These are phyloP conservation scores for Choloepus hoffmanni DNA, from an alignment of 2,113 vertebrate genomes.

Conservation along the genomic window DNA sequence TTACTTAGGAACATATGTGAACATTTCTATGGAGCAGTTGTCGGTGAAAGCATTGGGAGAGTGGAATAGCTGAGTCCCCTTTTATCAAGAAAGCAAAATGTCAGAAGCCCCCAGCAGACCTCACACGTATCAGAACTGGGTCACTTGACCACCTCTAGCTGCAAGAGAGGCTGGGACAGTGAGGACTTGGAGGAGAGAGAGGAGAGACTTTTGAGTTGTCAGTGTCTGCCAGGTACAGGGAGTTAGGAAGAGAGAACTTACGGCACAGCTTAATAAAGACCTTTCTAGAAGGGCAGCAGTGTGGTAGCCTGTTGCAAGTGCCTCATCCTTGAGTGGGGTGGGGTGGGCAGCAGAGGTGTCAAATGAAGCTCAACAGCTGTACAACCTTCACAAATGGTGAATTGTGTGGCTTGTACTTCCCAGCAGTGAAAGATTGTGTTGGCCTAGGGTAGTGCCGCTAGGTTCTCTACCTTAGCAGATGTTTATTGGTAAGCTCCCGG, in stretches of 20 bases:
- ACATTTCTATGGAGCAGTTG: neutral
- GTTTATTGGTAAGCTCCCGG: neutral
- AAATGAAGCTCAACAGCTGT: neutral
- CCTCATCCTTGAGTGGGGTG: accelerated
- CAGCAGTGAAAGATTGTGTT: neutral
- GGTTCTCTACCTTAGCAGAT: neutral
- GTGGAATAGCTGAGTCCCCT: too few species aligned
- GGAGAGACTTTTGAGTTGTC: neutral
- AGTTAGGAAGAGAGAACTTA: neutral
- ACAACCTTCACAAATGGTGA: neutral
- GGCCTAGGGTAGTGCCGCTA: neutral
- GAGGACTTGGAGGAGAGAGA: neutral
- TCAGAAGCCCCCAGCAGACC: neutral
- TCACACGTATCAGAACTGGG: neutral
- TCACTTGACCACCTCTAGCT: neutral
- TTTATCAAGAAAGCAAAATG: neutral
- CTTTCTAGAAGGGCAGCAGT: neutral
- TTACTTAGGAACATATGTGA: neutral
- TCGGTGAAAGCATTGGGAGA: neutral
- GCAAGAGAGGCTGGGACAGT: neutral
- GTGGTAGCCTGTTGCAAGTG: neutral
- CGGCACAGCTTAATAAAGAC: neutral
- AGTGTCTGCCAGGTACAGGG: too few species aligned
- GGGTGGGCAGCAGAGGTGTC: too few species aligned
- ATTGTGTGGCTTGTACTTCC: neutral